These are phyloP conservation scores for Molossus molossus DNA, from an alignment of 2,797 vertebrate genomes.

Conservation along the genomic window DNA sequence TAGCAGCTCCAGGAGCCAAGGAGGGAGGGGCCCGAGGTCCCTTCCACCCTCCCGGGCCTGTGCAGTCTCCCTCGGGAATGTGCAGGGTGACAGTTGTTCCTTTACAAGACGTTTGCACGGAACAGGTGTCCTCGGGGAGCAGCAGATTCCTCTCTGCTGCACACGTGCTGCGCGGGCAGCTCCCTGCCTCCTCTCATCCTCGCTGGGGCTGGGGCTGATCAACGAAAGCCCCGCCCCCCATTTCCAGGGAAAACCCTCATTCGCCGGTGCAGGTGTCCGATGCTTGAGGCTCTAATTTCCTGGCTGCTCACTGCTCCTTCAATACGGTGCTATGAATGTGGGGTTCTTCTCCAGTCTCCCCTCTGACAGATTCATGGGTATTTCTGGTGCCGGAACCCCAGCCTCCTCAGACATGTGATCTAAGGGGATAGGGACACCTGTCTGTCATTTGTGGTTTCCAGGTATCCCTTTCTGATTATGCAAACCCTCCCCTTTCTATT, in stretches of 20 bases:
- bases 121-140: neutral
- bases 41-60: neutral
- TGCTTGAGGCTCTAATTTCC: neutral
- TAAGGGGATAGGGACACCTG: neutral
- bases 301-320: neutral
- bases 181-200: neutral
- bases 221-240: neutral
- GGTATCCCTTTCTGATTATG: conserved; percentile 1
- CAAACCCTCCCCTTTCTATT: neutral
- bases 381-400: neutral
- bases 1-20: neutral
- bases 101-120: conserved; percentile 39
- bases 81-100: neutral
- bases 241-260: conserved; percentile 52
- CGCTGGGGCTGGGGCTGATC: neutral
- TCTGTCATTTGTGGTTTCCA: neutral
- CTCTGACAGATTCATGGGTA: neutral
- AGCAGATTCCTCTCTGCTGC: neutral
- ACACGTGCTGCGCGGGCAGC: neutral
- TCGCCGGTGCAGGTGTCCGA: neutral
- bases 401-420: neutral
- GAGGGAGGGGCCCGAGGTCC: neutral
- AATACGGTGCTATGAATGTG: neutral
- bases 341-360: neutral
- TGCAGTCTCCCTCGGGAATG: neutral